Percentiles rank a stretch among this genome's conserved stretches.
Evolutionary conservation across 1,140 invertebrate species (phyloP).

Genomic region (Saccostrea echinata): DNA sequence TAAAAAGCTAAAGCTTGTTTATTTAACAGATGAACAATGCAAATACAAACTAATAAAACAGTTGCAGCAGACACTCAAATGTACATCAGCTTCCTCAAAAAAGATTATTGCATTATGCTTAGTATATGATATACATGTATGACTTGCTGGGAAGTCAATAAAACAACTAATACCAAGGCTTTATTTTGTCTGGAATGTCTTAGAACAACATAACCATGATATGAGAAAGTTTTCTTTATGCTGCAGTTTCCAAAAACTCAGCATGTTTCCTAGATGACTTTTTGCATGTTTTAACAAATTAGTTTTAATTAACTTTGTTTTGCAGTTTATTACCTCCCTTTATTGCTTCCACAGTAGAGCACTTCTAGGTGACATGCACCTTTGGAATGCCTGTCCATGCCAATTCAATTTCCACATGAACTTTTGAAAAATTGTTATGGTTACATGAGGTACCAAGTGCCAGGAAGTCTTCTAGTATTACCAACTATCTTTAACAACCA

Average conservation of each 20-base stretch:
- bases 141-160: slow-evolving; percentile 28
- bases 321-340: not conserved
- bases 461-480: too few species aligned
- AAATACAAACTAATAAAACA: slow-evolving; percentile 22
- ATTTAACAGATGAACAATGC: slow-evolving; percentile 23
- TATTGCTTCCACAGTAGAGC: not conserved
- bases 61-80: slow-evolving; percentile 33
- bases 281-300: slow-evolving; percentile 28
- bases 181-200: slow-evolving; percentile 27
- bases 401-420: too few species aligned
- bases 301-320: slow-evolving; percentile 16
- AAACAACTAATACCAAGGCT: slow-evolving; percentile 28
- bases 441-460: too few species aligned
- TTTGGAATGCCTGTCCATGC: not conserved
- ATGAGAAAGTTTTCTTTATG: slow-evolving; percentile 9
- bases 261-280: not conserved
- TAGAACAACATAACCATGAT: slow-evolving; percentile 17
- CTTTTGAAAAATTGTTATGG: too few species aligned
- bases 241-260: slow-evolving; percentile 19
- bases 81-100: slow-evolving; percentile 31
- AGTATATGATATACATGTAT: slow-evolving; percentile 28
- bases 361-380: not conserved
- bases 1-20: slow-evolving; percentile 32
- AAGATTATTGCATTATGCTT: slow-evolving; percentile 30
- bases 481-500: not conserved